Evolutionary conservation across 1,140 invertebrate genomes (phyloP).

Genomic region (Orchesella cincta): DNA sequence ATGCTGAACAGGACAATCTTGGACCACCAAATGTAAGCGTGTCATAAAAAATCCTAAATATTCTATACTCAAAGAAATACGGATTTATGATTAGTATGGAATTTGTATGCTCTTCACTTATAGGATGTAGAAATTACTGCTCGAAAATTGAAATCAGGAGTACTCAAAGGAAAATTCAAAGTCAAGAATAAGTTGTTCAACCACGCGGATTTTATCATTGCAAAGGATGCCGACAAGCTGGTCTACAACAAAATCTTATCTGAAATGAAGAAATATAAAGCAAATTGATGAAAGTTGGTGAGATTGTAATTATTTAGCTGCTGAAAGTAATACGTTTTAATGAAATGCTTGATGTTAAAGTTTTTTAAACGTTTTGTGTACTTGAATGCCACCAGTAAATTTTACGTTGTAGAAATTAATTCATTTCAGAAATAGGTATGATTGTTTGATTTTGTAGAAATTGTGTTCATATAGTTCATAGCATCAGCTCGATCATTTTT

Average conservation of each 20-base stretch:
- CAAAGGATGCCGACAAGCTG: neutral
- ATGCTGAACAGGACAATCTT: neutral
- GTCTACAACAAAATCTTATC: neutral
- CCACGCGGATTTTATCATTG: neutral
- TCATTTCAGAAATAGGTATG: no score
- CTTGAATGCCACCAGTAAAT: no score
- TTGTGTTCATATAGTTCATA: no score
- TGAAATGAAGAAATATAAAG: neutral
- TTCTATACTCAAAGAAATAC: no score
- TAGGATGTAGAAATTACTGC: neutral
- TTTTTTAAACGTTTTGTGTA: no score
- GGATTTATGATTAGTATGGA: neutral
- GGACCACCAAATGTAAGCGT: neutral
- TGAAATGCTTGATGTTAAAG: no score
- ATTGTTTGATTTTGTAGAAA: no score
- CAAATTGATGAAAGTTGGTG: no score
- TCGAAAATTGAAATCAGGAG: neutral
- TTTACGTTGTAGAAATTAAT: no score
- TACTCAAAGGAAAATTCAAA: neutral
- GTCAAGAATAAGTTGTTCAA: neutral
- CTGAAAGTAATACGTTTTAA: no score
- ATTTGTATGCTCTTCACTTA: neutral
- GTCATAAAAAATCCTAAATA: neutral
- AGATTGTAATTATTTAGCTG: no score
- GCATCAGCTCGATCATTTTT: no score